These are phyloP conservation scores for Celastrina argiolus DNA, from an alignment of 2,888 invertebrate genomes.

Conservation along the genomic window DNA sequence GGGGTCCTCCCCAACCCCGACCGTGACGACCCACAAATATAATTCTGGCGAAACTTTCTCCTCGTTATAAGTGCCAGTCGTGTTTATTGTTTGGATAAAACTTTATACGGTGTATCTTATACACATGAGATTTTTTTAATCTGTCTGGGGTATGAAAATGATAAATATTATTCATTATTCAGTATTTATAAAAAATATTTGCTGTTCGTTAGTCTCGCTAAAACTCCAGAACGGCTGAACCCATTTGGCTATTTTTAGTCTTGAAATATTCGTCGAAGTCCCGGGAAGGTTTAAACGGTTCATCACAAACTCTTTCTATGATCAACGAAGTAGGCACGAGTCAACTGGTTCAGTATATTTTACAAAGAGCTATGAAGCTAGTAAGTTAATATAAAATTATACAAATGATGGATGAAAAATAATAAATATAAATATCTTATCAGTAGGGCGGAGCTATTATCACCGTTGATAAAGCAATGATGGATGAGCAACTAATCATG, in stretches of 20 bases:
- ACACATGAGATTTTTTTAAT: slow-evolving; percentile 3
- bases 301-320: too few species aligned
- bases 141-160: neutral
- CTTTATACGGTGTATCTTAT: slow-evolving; percentile 22
- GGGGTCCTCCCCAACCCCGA: slow-evolving; percentile 63
- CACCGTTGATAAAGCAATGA: neutral
- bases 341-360: too few species aligned
- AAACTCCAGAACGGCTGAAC: too few species aligned
- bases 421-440: neutral
- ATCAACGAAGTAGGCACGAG: too few species aligned
- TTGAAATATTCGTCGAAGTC: too few species aligned
- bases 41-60: slow-evolving; percentile 76
- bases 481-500: neutral
- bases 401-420: neutral
- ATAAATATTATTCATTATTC: too few species aligned
- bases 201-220: too few species aligned
- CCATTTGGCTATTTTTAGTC: too few species aligned
- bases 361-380: too few species aligned
- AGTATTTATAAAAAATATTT: too few species aligned
- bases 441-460: neutral
- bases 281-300: too few species aligned
- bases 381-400: neutral
- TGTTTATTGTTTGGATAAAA: slow-evolving; percentile 35
- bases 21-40: slow-evolving; percentile 79
- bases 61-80: slow-evolving; percentile 58